Evolutionary conservation across 2,113 vertebrate species (phyloP).

Genomic region (Misgurnus anguillicaudatus): DNA sequence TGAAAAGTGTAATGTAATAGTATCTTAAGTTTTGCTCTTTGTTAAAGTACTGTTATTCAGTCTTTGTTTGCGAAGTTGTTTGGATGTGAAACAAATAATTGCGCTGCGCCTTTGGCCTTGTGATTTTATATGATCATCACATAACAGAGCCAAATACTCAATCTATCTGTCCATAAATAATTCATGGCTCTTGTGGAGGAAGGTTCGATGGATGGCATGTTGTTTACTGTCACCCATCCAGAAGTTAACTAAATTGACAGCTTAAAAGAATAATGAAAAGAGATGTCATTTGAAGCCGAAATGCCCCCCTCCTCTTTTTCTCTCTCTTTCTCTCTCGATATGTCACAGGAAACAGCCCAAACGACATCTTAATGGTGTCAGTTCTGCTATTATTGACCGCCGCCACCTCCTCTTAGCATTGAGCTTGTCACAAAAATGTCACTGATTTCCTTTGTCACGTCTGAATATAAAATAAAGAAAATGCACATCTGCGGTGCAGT

Average conservation of each 20-base stretch:
- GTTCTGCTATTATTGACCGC: conserved; percentile 64
- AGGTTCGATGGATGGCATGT: conserved; percentile 30
- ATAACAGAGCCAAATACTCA: conserved; percentile 35
- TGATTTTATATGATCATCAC: conserved; percentile 20
- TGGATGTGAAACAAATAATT: conserved; percentile 36
- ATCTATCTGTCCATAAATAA: conserved; percentile 31
- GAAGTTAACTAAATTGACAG: conserved; percentile 42
- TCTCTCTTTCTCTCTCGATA: conserved; percentile 46
- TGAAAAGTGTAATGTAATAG: too few relatives aligned
- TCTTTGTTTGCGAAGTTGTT: conserved; percentile 30
- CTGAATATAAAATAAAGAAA: conserved; percentile 36
- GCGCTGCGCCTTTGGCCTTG: neutral
- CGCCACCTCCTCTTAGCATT: conserved; percentile 54
- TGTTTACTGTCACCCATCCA: conserved; percentile 37
- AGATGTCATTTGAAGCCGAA: conserved; percentile 49
- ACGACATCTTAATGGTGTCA: conserved; percentile 73
- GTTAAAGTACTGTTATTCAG: neutral
- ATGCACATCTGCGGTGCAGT: conserved; percentile 27
- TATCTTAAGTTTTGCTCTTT: neutral
- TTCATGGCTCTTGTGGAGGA: neutral
- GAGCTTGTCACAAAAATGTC: conserved; percentile 69
- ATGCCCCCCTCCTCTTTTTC: neutral
- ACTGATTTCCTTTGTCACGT: conserved; percentile 58
- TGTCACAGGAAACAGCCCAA: conserved; percentile 67
- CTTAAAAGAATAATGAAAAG: conserved; percentile 38